Conservation (phyloP, 1,140 invertebrate species). For the Tenebrio molitor region DNA sequence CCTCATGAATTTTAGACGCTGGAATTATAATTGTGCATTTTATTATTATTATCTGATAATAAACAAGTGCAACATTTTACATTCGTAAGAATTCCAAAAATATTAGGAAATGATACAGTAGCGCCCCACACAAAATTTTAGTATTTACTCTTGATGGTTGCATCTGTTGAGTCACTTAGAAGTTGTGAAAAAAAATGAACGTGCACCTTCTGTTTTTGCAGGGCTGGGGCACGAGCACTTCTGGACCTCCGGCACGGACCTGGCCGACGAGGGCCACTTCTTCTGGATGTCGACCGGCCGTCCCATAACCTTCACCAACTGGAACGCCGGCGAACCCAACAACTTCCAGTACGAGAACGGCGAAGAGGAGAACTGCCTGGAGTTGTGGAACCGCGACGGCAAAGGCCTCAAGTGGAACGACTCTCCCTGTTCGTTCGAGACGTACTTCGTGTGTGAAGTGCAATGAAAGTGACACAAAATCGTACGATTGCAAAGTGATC, state of each 20-base stretch:
- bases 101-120: too few relatives aligned
- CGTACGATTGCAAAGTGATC: constrained; percentile 25
- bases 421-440: constrained; percentile 92
- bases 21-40: too few relatives aligned
- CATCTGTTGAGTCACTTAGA: too few relatives aligned
- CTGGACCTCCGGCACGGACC: constrained; percentile 92
- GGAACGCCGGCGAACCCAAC: constrained; percentile 92
- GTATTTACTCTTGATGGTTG: too few relatives aligned
- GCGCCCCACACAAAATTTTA: too few relatives aligned
- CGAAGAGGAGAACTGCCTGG: constrained; percentile 91
- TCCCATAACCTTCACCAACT: constrained; percentile 91
- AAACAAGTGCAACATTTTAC: too few relatives aligned
- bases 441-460: constrained; percentile 92
- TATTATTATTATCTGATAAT: too few relatives aligned
- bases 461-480: constrained; percentile 61
- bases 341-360: constrained; percentile 94
- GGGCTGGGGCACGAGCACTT: constrained; percentile 91
- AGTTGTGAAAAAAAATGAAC: too few relatives aligned
- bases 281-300: constrained; percentile 94
- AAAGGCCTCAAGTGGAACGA: constrained; percentile 95
- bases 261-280: constrained; percentile 90
- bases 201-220: constrained; percentile 64
- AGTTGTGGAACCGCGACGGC: constrained; percentile 91
- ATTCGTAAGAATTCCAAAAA: too few relatives aligned
- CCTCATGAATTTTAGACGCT: too few relatives aligned